Percentiles rank a stretch among this genome's conserved stretches.
Evolutionary conservation across 2,113 vertebrate genomes (phyloP).

Genomic region (Myotis davidii): DNA sequence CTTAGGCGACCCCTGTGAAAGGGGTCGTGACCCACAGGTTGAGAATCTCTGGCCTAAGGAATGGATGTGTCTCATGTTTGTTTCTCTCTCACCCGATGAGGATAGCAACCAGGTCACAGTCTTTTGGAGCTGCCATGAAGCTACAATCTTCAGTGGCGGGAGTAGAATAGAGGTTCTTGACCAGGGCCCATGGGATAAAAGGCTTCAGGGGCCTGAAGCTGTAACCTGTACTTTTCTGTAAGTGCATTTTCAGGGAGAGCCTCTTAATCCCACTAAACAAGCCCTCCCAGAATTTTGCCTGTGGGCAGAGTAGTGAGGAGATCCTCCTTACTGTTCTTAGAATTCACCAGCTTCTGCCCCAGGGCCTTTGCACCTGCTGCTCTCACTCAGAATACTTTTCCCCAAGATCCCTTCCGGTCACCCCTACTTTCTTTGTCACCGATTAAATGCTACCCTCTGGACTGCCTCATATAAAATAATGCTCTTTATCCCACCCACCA

Average conservation of each 20-base stretch:
- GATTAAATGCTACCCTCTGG: background rate
- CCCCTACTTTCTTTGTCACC: background rate
- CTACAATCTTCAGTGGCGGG: background rate
- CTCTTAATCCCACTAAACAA: background rate
- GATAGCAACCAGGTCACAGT: background rate
- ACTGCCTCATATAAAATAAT: background rate
- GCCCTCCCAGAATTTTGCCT: background rate
- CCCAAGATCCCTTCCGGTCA: background rate
- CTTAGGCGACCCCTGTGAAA: too few species aligned
- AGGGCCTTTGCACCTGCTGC: background rate
- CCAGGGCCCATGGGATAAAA: background rate
- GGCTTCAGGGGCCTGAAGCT: background rate
- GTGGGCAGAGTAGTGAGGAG: background rate
- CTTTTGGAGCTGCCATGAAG: background rate
- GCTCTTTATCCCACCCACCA: background rate
- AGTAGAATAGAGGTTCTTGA: background rate
- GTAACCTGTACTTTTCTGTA: background rate
- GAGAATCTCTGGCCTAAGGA: background rate
- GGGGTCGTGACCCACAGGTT: too few species aligned
- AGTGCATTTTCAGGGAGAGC: background rate
- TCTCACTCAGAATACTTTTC: background rate
- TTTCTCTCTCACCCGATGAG: background rate
- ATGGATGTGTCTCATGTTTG: background rate
- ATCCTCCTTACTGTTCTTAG: background rate
- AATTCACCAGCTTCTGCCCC: background rate